These are phyloP conservation scores for Coregonus suidteri DNA, from an alignment of 2,797 vertebrate genomes.

Conservation along the genomic window DNA sequence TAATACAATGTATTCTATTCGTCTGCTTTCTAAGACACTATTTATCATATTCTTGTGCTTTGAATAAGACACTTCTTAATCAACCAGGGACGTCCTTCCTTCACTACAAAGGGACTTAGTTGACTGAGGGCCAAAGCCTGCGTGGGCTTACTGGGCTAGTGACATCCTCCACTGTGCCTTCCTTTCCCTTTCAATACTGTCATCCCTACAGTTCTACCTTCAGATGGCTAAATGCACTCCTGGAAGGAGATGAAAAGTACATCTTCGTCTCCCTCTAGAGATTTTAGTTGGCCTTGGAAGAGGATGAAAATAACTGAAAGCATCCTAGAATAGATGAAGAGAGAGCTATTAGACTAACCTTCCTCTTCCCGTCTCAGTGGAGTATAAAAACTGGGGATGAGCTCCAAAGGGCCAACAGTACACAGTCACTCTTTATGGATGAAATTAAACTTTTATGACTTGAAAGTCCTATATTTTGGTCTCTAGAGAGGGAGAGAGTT, in stretches of 20 bases:
- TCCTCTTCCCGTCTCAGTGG: not conserved
- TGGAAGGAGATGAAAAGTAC: not conserved
- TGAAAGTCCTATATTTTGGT: slow-evolving; percentile 54
- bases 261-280: not conserved
- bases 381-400: not conserved
- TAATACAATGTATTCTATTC: too few relatives aligned
- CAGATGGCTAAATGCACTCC: not conserved
- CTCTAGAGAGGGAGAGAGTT: slow-evolving; percentile 29
- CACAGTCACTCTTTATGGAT: slow-evolving; percentile 56
- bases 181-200: not conserved
- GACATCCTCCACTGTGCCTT: slow-evolving; percentile 7
- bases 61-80: too few relatives aligned
- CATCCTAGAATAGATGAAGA: not conserved
- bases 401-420: slow-evolving; percentile 28
- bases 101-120: too few relatives aligned
- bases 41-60: too few relatives aligned
- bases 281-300: not conserved
- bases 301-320: not conserved
- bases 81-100: too few relatives aligned
- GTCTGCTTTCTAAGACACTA: too few relatives aligned
- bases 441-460: slow-evolving; percentile 35
- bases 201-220: not conserved
- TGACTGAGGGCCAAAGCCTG: too few relatives aligned
- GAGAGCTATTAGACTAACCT: not conserved
- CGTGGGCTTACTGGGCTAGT: too few relatives aligned